Evolutionary conservation across 1,140 invertebrate genomes (phyloP), one percentile per base, ranked within the genome.

Genomic region (Aphelinus certus): DNA sequence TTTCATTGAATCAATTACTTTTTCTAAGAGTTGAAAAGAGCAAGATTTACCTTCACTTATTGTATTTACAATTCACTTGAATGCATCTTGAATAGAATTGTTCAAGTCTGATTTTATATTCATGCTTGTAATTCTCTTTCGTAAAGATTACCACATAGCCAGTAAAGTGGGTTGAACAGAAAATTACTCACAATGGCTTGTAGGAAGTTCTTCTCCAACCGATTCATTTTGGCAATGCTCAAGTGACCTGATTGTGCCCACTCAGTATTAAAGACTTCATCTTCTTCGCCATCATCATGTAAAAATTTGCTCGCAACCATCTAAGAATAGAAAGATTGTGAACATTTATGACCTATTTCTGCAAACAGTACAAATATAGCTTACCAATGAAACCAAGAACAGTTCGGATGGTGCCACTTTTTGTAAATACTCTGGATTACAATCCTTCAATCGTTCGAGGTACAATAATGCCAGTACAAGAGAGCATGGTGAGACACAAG

Each of bases 271-370:
- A 94, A 94, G 67, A 97, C 94, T 85, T 95, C 94, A 83, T 95
- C 94, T 78, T 95, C 93, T 87, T 95, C 94, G 66, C 96, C 96
- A 85, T 96, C 94, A 84, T 97, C 97, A 84, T 96, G 93, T 79
- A 98, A 89, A 87, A 96, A 98, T 90, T 98, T 98, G 80, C 95
- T 96, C 47, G 96, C 96, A 80, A 98, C 93, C 93, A 98, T 94
- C 97, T 98, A 48, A 76, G 5, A 82, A 42, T 89, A 85, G 79
- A 81, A 79, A 80, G 76, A 80, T 26, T 26, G 26, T 26, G 26
- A 26, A 26, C 26, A 58, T 66, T 66, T 26, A 42, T 26, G 49
- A 62, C 45, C 4, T 4, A 42, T n/a, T 62, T 62, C 26, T 53
- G 51, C 9, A 53, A 53, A 53, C 51, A 9, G 62, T 26, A 70